Conservation (phyloP, 1,140 invertebrate species). For the Drosophila willistoni region DNA sequence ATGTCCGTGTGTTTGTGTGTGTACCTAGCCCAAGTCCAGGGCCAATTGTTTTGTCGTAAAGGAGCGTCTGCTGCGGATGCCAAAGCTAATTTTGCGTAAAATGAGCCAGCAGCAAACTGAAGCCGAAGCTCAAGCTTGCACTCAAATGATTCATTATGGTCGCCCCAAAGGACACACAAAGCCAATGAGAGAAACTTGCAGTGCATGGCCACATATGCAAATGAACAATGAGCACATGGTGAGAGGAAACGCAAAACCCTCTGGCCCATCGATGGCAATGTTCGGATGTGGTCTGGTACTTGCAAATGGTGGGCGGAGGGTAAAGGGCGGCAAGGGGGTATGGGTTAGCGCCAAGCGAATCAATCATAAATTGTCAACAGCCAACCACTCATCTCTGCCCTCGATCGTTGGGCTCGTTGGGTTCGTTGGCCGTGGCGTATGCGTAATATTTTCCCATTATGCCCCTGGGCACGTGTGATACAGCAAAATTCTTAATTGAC, state of each 20-base stretch:
- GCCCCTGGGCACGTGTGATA: constrained; percentile 28
- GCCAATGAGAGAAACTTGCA: constrained; percentile 11
- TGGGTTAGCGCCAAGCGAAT: constrained; percentile 52
- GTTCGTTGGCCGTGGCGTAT: constrained; percentile 39
- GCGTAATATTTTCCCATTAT: constrained; percentile 42
- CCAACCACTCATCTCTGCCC: neutral
- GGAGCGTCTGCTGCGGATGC: constrained; percentile 69
- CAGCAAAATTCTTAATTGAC: constrained; percentile 58
- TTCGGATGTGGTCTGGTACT: constrained; percentile 11
- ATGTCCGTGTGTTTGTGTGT: neutral
- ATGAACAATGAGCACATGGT: constrained; percentile 38
- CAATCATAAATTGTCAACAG: constrained; percentile 75
- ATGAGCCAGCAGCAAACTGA: constrained; percentile 44
- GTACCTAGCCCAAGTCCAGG: constrained; percentile 42
- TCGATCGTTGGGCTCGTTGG: neutral
- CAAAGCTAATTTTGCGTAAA: constrained; percentile 76
- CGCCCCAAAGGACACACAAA: constrained; percentile 33
- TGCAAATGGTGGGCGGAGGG: neutral
- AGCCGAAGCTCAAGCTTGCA: constrained; percentile 37
- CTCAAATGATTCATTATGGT: constrained; percentile 70
- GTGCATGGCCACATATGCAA: constrained; percentile 64
- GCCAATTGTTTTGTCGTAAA: constrained; percentile 62
- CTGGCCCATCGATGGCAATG: neutral
- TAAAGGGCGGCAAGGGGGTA: constrained; percentile 5
- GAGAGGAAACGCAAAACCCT: neutral